These are phyloP conservation scores for Neocrepidodera transversa DNA, from an alignment of 2,888 invertebrate genomes.

Conservation along the genomic window DNA sequence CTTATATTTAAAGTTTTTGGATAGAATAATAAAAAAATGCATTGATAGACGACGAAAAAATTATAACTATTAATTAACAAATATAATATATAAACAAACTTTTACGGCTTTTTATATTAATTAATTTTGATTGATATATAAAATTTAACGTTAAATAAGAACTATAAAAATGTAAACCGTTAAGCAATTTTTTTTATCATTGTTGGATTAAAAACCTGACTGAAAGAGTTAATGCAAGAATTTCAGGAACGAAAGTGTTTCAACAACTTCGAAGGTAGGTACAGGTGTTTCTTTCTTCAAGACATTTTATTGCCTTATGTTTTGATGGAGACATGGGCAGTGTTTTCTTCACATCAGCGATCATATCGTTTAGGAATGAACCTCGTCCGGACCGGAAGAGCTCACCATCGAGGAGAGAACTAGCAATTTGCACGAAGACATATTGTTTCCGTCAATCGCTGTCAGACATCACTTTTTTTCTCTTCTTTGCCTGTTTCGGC, in stretches of 20 bases:
- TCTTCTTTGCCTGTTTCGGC: constrained; percentile 88
- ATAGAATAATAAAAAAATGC: too few relatives aligned
- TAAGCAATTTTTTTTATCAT: too few relatives aligned
- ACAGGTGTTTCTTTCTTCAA: constrained; percentile 39
- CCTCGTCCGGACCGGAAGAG: constrained; percentile 20
- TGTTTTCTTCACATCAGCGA: constrained; percentile 41
- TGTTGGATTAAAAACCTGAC: not conserved
- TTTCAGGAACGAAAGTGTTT: constrained; percentile 16
- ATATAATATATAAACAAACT: too few relatives aligned
- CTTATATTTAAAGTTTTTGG: too few relatives aligned
- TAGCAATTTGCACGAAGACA: constrained; percentile 40
- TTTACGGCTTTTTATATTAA: too few relatives aligned
- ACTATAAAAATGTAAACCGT: too few relatives aligned
- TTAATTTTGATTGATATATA: too few relatives aligned
- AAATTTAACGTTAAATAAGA: too few relatives aligned
- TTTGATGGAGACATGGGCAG: constrained; percentile 48
- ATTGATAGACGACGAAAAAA: too few relatives aligned
- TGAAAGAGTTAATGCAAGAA: constrained; percentile 11
- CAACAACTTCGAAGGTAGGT: constrained; percentile 47
- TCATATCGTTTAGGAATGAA: constrained; percentile 17
- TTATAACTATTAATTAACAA: too few relatives aligned
- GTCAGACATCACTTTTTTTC: constrained; percentile 91
- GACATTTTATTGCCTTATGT: constrained; percentile 42
- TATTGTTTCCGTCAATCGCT: constrained; percentile 78
- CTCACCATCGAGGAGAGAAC: constrained; percentile 24